Conservation (phyloP, 2,888 invertebrate species). For the Lacanobia wlatinum region DNA sequence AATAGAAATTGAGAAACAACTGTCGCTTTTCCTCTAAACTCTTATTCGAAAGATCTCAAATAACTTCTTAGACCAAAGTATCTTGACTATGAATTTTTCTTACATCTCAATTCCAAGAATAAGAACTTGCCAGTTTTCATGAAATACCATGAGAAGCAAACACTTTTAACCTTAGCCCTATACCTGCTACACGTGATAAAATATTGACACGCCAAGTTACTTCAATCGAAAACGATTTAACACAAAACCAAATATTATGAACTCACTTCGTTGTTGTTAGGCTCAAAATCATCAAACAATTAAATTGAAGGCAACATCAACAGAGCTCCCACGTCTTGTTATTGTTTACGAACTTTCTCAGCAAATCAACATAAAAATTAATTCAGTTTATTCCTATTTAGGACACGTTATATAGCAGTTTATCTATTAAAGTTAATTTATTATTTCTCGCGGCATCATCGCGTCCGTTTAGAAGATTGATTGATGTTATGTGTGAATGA, state of each 20-base stretch:
- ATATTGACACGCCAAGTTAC: slow-evolving; percentile 40
- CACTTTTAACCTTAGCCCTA: neutral
- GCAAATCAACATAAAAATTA: slow-evolving; percentile 74
- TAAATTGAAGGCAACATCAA: slow-evolving; percentile 50
- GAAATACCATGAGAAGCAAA: neutral
- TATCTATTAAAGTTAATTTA: slow-evolving; percentile 87
- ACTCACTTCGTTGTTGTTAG: slow-evolving; percentile 46
- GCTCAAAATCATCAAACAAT: slow-evolving; percentile 53
- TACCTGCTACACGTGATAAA: slow-evolving; percentile 5
- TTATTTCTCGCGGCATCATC: slow-evolving; percentile 77
- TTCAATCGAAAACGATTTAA: slow-evolving; percentile 49
- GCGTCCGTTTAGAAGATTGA: slow-evolving; percentile 82
- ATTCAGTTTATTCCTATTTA: slow-evolving; percentile 76
- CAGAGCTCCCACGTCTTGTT: slow-evolving; percentile 63
- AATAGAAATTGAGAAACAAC: no score
- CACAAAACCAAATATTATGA: slow-evolving; percentile 40
- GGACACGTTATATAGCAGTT: slow-evolving; percentile 62
- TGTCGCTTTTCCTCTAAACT: no score
- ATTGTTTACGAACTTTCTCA: slow-evolving; percentile 71
- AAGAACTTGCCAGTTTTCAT: neutral
- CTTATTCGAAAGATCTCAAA: no score
- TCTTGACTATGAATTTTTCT: no score
- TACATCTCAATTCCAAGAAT: no score
- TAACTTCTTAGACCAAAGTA: no score
- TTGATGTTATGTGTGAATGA: slow-evolving; percentile 80